Conservation (phyloP, 1,140 invertebrate genomes). For the Neelides sp. region DNA sequence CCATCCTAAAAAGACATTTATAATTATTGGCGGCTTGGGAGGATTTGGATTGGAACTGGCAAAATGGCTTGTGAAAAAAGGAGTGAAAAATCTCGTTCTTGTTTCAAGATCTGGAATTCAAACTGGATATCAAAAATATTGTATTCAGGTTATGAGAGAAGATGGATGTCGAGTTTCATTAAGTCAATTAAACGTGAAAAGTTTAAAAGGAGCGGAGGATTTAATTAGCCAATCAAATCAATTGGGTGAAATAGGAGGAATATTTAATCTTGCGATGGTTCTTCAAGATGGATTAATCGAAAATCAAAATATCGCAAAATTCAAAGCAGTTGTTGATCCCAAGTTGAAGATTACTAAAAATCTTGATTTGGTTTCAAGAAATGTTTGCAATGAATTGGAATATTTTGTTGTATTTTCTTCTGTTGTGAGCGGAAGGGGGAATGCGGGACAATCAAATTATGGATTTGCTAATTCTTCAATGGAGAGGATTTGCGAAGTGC, state of each 20-base stretch:
- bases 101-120: conserved; percentile 75
- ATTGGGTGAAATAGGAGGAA: conserved; percentile 65
- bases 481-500: conserved; percentile 79
- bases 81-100: conserved; percentile 68
- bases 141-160: conserved; percentile 58
- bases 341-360: conserved; percentile 55
- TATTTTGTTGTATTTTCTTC: conserved; percentile 92
- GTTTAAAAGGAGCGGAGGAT: conserved; percentile 49
- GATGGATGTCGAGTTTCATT: conserved; percentile 55
- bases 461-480: conserved; percentile 78
- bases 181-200: conserved; percentile 52
- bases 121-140: conserved; percentile 74
- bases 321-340: conserved; percentile 49
- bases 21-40: conserved; percentile 77
- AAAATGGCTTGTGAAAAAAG: conserved; percentile 75
- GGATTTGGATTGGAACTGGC: conserved; percentile 88
- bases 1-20: conserved; percentile 72
- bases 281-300: conserved; percentile 76
- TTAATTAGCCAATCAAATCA: conserved; percentile 44
- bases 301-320: conserved; percentile 69
- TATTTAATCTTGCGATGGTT: conserved; percentile 88
- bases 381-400: conserved; percentile 61
- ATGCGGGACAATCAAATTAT: conserved; percentile 89
- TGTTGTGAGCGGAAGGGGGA: conserved; percentile 84
- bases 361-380: conserved; percentile 59